phyloP scores from a whole-genome alignment of 1,140 invertebrate genomes.

The Battus philenor region DNA sequence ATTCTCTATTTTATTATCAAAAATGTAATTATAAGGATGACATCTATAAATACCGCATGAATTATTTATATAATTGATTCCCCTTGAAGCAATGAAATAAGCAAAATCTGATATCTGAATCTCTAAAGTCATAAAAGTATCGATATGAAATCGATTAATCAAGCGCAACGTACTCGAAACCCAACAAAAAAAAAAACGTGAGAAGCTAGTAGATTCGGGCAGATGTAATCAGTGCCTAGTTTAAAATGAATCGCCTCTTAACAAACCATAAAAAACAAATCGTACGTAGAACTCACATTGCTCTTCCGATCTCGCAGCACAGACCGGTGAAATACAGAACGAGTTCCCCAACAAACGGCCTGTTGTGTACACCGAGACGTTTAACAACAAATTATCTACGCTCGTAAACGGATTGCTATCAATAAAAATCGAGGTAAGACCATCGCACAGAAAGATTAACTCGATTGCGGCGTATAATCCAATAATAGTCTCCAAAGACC shows the following conservation, averaged over 20 bases:
- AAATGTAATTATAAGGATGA: too few relatives aligned
- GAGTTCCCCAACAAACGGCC: constrained; percentile 18
- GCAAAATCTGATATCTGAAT: constrained; percentile 22
- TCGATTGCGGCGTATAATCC: constrained; percentile 58
- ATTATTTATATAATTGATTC: too few relatives aligned
- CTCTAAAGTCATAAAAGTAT: constrained; percentile 41
- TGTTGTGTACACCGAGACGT: constrained; percentile 24
- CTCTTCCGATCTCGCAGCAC: constrained; percentile 25
- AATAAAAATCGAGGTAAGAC: constrained; percentile 45
- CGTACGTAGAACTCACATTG: constrained; percentile 38
- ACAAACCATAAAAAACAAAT: constrained; percentile 65
- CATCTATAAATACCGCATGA: too few relatives aligned
- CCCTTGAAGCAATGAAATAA: constrained; percentile 27
- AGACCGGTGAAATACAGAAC: constrained; percentile 27
- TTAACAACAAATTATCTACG: constrained; percentile 31
- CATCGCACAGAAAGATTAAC: constrained; percentile 50
- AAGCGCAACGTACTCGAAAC: constrained; percentile 50
- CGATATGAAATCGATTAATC: constrained; percentile 50
- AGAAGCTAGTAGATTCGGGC: constrained; percentile 56
- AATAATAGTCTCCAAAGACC: constrained; percentile 67
- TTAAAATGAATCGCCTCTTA: constrained; percentile 61
- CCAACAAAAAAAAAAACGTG: constrained; percentile 67
- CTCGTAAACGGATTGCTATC: constrained; percentile 37
- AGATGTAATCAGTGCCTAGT: constrained; percentile 50
- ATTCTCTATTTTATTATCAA: too few relatives aligned